Conservation (phyloP, 2,888 invertebrate genomes). For the Oconnorella tubifera region DNA sequence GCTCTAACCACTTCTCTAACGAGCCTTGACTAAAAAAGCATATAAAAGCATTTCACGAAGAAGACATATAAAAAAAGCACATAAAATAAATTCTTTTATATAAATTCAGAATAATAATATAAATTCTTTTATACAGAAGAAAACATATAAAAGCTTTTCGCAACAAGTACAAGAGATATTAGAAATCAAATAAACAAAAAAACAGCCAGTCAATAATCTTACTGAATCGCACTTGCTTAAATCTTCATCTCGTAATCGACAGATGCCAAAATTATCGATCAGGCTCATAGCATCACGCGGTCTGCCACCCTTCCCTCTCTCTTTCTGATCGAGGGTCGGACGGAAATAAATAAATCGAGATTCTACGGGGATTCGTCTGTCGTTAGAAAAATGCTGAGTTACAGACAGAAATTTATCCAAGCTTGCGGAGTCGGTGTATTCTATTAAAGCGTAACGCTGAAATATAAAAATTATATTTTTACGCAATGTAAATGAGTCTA, state of each 20-base stretch:
- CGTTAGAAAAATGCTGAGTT: slow-evolving; percentile 18
- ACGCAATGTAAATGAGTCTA: no score
- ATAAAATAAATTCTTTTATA: no score
- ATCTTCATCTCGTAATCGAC: slow-evolving; percentile 11
- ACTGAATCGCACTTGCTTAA: slow-evolving; percentile 6
- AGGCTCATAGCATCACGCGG: neutral
- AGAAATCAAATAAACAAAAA: no score
- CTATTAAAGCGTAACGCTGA: slow-evolving; percentile 19
- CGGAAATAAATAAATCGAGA: slow-evolving; percentile 16
- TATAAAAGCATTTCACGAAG: no score
- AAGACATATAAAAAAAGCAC: no score
- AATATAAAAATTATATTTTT: slow-evolving; percentile 6
- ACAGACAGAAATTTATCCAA: slow-evolving; percentile 1
- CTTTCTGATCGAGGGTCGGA: neutral
- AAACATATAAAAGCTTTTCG: no score
- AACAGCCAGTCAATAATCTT: neutral
- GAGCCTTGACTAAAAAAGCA: no score
- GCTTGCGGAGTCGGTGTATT: slow-evolving; percentile 9
- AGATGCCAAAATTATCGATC: neutral
- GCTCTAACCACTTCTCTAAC: no score
- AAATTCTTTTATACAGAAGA: no score
- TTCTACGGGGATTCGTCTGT: slow-evolving; percentile 15
- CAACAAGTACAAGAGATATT: no score
- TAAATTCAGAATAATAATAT: no score
- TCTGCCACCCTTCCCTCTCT: neutral